Percentiles rank a stretch among this genome's conserved stretches.
These are phyloP conservation scores for Tenthredo notha DNA, from an alignment of 2,888 invertebrate genomes.

Conservation along the genomic window DNA sequence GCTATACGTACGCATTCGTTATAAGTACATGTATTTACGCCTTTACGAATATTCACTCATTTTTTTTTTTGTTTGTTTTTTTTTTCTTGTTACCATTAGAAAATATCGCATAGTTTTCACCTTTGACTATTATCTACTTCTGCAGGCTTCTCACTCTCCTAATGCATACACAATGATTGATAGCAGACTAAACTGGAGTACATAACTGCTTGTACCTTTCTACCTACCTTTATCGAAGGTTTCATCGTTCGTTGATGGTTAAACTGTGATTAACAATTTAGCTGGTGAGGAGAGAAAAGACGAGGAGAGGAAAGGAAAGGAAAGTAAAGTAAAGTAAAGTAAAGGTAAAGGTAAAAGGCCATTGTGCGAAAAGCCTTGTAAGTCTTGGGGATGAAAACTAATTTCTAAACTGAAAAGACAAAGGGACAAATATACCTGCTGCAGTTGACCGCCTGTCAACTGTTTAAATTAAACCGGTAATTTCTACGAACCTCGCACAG, in stretches of 20 bases:
- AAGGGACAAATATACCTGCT: slow-evolving; percentile 39
- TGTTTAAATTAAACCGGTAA: slow-evolving; percentile 13
- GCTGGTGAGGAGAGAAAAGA: neutral
- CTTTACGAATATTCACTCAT: neutral
- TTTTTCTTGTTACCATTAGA: neutral
- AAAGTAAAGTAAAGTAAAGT: neutral
- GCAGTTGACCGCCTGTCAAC: slow-evolving; percentile 42
- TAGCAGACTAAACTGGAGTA: slow-evolving; percentile 14
- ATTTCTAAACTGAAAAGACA: slow-evolving; percentile 34
- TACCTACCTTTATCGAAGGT: slow-evolving; percentile 12
- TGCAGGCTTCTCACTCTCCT: neutral
- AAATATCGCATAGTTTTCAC: neutral
- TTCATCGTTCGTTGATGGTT: slow-evolving; percentile 22
- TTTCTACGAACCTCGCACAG: slow-evolving; percentile 21
- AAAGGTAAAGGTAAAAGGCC: neutral
- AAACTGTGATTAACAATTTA: slow-evolving; percentile 18
- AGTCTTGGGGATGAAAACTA: slow-evolving; percentile 16
- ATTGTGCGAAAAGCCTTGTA: slow-evolving; percentile 33
- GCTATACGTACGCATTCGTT: neutral
- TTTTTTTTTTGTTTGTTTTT: neutral
- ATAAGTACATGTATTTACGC: neutral
- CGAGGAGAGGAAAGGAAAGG: neutral
- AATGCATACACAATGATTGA: neutral
- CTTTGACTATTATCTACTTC: neutral
- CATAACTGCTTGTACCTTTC: neutral